These are phyloP conservation scores for Nautilus pompilius DNA, from an alignment of 1,140 invertebrate genomes.

Conservation along the genomic window DNA sequence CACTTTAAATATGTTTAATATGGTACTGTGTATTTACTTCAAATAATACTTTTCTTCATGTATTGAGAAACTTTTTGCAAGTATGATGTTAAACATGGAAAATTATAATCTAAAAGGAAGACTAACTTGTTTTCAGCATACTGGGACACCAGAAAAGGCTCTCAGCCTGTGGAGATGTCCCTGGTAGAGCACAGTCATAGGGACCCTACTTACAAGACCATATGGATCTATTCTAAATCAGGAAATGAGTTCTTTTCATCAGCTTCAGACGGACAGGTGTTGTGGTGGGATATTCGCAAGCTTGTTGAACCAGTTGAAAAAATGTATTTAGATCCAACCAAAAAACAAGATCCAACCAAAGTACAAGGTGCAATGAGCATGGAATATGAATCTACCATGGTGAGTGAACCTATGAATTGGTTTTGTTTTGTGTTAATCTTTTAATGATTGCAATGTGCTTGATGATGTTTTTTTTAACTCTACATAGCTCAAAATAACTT, in stretches of 20 bases:
- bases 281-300: slow-evolving; percentile 86
- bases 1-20: no score
- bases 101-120: background rate
- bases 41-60: no score
- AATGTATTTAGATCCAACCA: slow-evolving; percentile 75
- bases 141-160: slow-evolving; percentile 56
- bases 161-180: slow-evolving; percentile 53
- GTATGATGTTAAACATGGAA: background rate
- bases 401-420: slow-evolving; percentile 23
- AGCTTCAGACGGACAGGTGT: slow-evolving; percentile 79
- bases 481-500: no score
- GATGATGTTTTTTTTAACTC: no score
- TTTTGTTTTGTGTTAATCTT: no score
- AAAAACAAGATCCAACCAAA: slow-evolving; percentile 68
- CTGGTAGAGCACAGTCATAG: slow-evolving; percentile 55
- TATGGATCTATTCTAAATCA: slow-evolving; percentile 57
- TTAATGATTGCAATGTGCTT: no score
- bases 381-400: slow-evolving; percentile 86
- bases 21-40: no score
- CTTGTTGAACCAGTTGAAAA: slow-evolving; percentile 75
- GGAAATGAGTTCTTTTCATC: slow-evolving; percentile 77
- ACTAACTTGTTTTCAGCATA: slow-evolving; percentile 35
- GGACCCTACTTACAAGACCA: slow-evolving; percentile 54
- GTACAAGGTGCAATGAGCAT: slow-evolving; percentile 78
- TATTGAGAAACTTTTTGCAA: no score